Conservation (phyloP, 1,140 invertebrate genomes). For the Aphidius ervi region DNA sequence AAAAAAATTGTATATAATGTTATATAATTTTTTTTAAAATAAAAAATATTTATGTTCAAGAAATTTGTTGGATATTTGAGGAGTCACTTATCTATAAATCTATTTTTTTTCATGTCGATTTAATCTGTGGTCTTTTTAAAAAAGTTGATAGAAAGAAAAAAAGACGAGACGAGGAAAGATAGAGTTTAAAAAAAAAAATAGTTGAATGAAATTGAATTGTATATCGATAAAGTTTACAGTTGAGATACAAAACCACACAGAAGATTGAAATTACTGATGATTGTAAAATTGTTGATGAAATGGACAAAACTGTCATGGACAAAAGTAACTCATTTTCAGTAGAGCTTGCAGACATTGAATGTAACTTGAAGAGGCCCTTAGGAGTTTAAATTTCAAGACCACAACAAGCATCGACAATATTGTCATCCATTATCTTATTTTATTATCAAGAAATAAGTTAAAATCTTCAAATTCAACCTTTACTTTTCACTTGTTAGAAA, state of each 20-base stretch:
- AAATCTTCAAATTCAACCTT: background rate
- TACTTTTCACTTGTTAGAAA: too few species aligned
- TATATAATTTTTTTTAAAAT: too few species aligned
- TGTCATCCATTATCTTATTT: conserved; percentile 14
- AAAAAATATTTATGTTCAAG: too few species aligned
- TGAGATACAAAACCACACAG: background rate
- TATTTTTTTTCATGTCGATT: too few species aligned
- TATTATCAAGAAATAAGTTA: conserved; percentile 1
- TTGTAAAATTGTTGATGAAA: background rate
- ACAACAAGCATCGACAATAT: conserved; percentile 19
- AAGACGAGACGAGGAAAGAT: too few species aligned
- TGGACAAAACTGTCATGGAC: conserved; percentile 19
- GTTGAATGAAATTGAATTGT: too few species aligned
- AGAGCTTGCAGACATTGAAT: conserved; percentile 20
- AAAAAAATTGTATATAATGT: too few species aligned
- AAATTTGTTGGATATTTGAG: too few species aligned
- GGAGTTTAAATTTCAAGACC: conserved; percentile 25
- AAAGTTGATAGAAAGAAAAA: too few species aligned
- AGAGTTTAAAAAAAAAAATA: too few species aligned
- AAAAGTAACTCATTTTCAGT: conserved; percentile 15
- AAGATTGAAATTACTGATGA: background rate
- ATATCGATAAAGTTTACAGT: conserved; percentile 4
- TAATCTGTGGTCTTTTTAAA: too few species aligned
- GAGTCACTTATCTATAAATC: too few species aligned
- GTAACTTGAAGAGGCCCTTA: conserved; percentile 24